Conservation (phyloP, 2,888 invertebrate genomes). For the Eurytoma adleriae region DNA sequence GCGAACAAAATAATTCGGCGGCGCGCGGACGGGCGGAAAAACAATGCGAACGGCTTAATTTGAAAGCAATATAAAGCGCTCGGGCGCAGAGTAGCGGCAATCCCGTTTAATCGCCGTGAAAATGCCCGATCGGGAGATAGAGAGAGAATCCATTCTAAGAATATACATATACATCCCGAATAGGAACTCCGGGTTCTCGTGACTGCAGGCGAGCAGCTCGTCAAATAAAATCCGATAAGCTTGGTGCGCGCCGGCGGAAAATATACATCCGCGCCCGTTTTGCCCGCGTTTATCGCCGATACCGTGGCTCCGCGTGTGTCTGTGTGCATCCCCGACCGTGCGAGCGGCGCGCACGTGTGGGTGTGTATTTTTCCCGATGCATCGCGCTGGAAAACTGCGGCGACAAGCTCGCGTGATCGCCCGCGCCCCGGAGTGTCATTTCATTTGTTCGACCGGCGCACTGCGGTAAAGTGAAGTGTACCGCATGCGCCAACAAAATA, state of each 20-base stretch:
- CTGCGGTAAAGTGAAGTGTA: too few species aligned
- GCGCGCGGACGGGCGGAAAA: background rate
- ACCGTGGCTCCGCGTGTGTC: background rate
- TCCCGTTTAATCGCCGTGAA: conserved; percentile 19
- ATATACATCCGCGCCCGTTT: conserved; percentile 11
- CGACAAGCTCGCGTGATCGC: conserved; percentile 18
- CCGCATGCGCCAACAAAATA: too few species aligned
- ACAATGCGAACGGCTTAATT: conserved; percentile 25
- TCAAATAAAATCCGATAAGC: conserved; percentile 49
- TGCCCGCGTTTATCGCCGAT: background rate
- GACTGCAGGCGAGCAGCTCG: conserved; percentile 6
- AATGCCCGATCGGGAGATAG: conserved; percentile 8
- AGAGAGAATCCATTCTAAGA: conserved; percentile 5
- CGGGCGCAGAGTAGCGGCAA: background rate
- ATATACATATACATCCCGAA: conserved; percentile 8
- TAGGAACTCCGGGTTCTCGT: background rate
- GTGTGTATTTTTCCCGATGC: background rate
- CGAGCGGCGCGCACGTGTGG: conserved; percentile 39
- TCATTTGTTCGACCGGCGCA: conserved; percentile 17
- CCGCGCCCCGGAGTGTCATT: background rate
- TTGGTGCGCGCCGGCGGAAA: conserved; percentile 16
- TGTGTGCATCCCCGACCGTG: background rate
- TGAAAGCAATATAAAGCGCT: conserved; percentile 10
- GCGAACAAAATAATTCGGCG: too few species aligned
- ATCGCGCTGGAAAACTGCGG: background rate